A percentile compares a stretch with the other conserved stretches of the same genome.
phyloP scores from a whole-genome alignment of 2,113 vertebrate species.

The Blennius ocellaris region DNA sequence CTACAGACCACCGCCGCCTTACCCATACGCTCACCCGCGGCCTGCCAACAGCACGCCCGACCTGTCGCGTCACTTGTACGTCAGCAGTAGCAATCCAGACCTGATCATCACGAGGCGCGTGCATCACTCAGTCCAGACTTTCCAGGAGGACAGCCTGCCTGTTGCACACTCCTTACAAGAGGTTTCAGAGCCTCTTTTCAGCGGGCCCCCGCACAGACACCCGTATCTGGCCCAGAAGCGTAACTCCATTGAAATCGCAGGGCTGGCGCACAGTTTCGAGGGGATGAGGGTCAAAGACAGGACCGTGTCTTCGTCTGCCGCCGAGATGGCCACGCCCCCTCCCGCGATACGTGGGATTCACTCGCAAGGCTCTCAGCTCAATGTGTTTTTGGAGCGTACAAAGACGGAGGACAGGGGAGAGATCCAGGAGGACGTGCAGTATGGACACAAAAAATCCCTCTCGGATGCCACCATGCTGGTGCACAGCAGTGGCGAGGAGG shows the following conservation, averaged over 20 bases:
- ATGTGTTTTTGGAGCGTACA: conserved; percentile 83
- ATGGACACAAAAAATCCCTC: conserved; percentile 93
- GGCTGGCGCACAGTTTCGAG: conserved; percentile 89
- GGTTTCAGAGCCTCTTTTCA: conserved; percentile 91
- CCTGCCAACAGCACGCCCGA: conserved; percentile 98
- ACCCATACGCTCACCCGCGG: conserved; percentile 88
- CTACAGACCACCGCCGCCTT: conserved; percentile 94
- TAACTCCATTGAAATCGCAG: conserved; percentile 95
- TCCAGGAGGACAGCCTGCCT: conserved; percentile 97
- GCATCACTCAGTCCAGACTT: conserved; percentile 97
- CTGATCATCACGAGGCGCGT: conserved; percentile 94
- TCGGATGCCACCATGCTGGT: conserved; percentile 98
- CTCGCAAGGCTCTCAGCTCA: conserved; percentile 85
- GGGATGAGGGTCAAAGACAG: conserved; percentile 92
- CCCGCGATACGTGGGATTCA: conserved; percentile 23
- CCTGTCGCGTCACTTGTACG: conserved; percentile 92
- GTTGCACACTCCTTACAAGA: conserved; percentile 98
- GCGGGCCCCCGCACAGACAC: conserved; percentile 82
- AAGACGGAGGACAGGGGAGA: conserved; percentile 81
- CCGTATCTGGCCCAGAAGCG: conserved; percentile 88
- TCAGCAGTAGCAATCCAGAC: conserved; percentile 96
- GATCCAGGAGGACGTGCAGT: conserved; percentile 81
- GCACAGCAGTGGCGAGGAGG: conserved; percentile 96
- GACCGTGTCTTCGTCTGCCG: conserved; percentile 86
- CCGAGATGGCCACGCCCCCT: conserved; percentile 82